Evolutionary conservation across 2,113 vertebrate species (phyloP), one percentile per base, ranked within the genome.

Genomic region (Seriola quinqueradiata): DNA sequence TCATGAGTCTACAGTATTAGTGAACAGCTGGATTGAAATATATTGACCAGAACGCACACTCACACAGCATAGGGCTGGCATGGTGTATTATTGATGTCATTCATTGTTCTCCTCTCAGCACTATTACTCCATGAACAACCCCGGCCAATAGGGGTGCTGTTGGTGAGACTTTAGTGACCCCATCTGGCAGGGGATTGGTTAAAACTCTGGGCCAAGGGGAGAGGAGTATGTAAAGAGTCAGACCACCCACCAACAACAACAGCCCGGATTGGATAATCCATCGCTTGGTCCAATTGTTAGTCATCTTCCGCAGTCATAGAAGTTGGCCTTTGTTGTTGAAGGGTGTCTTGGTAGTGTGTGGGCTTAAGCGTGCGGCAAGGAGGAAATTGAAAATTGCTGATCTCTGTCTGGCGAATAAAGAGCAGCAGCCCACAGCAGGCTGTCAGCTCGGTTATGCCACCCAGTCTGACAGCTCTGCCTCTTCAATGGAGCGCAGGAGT

Each of bases 161-260:
- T 54, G 73, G 86, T 84, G 85, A 93, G 80, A 85, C 87, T 90
- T 87, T 87, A 86, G 79, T 93, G 94, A 93, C 92, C 92, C 91
- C 90, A 90, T 94, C 92, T 93, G 93, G 90, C 85, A 75, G 87
- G 77, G 64, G 87, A 93, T 94, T 94, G 91, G 91, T 77, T 78
- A 38, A 80, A 84, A 81, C 23, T 17, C 34, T 25, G 58, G 74
- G 34, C 86, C 71, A 79, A 67, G 63, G 58, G 67, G 58, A 84
- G 38, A 42, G 54, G 34, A 70, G 71, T 13, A 57, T 32, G 34
- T 32, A 77, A 69, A 38, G 60, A 77, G 57, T 60, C 59, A 82
- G 87, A 85, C 91, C 91, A 91, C 92, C 91, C 90, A 90, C 70
- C 81, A 91, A 63, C 85, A 89, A 91, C 83, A 55, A n/a, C 55